Conservation (phyloP, 2,888 invertebrate genomes). For the Drosophila kuntzei region DNA sequence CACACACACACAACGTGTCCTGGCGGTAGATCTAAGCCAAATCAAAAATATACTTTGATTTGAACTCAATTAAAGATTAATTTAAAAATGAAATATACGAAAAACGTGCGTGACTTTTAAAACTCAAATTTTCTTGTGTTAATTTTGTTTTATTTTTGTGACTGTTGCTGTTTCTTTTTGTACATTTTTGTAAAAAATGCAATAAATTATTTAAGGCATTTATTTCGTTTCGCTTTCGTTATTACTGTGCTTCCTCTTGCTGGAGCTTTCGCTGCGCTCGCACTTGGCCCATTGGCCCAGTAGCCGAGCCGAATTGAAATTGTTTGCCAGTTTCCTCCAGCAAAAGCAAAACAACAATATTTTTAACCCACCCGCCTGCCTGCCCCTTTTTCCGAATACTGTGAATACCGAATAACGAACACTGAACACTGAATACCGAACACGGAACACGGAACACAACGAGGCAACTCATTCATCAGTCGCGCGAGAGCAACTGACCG, state of each 20-base stretch:
- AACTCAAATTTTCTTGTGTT: not conserved
- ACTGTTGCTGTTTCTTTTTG: not conserved
- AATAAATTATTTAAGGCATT: slow-evolving; percentile 75
- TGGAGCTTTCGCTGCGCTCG: slow-evolving; percentile 44
- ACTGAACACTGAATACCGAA: slow-evolving; percentile 12
- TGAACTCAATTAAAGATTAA: slow-evolving; percentile 9
- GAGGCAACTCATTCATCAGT: slow-evolving; percentile 57
- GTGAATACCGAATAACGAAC: slow-evolving; percentile 17
- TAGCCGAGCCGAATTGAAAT: slow-evolving; percentile 54
- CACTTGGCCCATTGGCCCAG: slow-evolving; percentile 67
- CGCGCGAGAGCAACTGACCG: slow-evolving; percentile 70
- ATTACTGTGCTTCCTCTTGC: slow-evolving; percentile 31
- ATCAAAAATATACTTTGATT: slow-evolving; percentile 8
- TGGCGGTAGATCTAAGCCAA: slow-evolving; percentile 8
- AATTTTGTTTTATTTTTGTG: slow-evolving; percentile 4
- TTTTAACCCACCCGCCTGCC: slow-evolving; percentile 4
- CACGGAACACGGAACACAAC: slow-evolving; percentile 13
- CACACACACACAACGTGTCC: slow-evolving; percentile 12
- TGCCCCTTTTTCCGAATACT: slow-evolving; percentile 9
- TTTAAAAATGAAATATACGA: not conserved
- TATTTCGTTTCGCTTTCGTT: slow-evolving; percentile 68
- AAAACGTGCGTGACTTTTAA: not conserved
- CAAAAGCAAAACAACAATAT: slow-evolving; percentile 55
- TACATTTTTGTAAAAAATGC: slow-evolving; percentile 40
- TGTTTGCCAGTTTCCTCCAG: slow-evolving; percentile 64